Evolutionary conservation across 2,888 invertebrate species (phyloP), one percentile per base, ranked within the genome.

Genomic region (Hipparchia sbordonii): DNA sequence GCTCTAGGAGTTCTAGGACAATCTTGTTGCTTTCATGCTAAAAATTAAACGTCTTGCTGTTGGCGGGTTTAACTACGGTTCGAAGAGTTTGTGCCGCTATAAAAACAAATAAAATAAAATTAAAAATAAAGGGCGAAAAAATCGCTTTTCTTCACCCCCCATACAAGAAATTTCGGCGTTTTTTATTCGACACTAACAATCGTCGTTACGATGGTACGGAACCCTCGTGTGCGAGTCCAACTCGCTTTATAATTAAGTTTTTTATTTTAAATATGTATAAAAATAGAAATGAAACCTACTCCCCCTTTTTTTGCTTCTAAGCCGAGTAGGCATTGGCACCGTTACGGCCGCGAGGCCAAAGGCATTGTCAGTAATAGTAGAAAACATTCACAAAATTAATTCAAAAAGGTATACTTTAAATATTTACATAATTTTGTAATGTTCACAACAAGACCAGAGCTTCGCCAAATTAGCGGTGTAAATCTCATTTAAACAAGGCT

Each of bases 401-500:
- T 57, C 57, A 23, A 23, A 23, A 57, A 23, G 57, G 57, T 23
- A 63, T 63, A 51, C 45, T 63, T 48, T 63, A 63, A 51, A 51
- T 23, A 48, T 33, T 51, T 46, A 51, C 63, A 62, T 62, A 62
- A 62, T 62, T 45, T 62, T 48, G 62, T 48, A 54, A 54, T 54
- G 52, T n/a, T n/a, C 52, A 39, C 65, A 33, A 66, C 52, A 54
- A 66, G 39, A 39, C n/a, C 39, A 52, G 52, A 51, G 51, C 6
- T 12, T 63, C 46, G 63, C 39, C 65, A 52, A 66, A 66, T 66
- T 66, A 66, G 65, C 39, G 52, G 39, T 54, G 65, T 33, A 39
- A 66, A 52, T 65, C 65, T 65, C 52, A 39, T 65, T 65, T 65
- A 52, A 52, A 65, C 39, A 12, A 13, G 52, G 52, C 52, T 39